Percentiles rank a stretch among this genome's conserved stretches.
Evolutionary conservation across 2,888 invertebrate genomes (phyloP).

Genomic region (Perizoma affinitatum): DNA sequence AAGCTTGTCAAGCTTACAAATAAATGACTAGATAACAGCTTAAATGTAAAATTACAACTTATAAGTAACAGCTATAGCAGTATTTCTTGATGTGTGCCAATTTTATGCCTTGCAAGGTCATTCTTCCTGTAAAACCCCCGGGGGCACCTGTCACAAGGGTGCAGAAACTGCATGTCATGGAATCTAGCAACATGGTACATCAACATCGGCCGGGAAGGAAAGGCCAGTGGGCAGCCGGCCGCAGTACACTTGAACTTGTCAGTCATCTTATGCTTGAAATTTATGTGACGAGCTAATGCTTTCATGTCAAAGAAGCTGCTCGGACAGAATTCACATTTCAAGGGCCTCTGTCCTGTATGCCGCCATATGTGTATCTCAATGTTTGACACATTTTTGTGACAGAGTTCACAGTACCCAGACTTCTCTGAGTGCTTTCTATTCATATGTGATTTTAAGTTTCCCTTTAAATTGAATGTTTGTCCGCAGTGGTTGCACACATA

Average conservation of each 20-base stretch:
- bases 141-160: conserved; percentile 66
- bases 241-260: conserved; percentile 63
- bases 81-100: conserved; percentile 68
- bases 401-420: conserved; percentile 78
- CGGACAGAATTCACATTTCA: conserved; percentile 69
- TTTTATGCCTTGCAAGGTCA: conserved; percentile 71
- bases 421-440: conserved; percentile 80
- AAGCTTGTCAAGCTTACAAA: conserved; percentile 2
- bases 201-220: conserved; percentile 69
- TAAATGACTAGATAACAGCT: conserved; percentile 26
- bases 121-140: conserved; percentile 73
- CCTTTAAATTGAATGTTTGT: conserved; percentile 71
- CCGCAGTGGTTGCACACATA: conserved; percentile 72
- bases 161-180: conserved; percentile 63
- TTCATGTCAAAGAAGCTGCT: conserved; percentile 64
- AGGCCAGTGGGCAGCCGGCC: conserved; percentile 59
- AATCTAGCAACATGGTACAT: conserved; percentile 67
- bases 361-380: conserved; percentile 81
- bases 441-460: conserved; percentile 80
- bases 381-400: conserved; percentile 79
- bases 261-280: conserved; percentile 65
- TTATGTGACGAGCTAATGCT: conserved; percentile 67
- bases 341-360: conserved; percentile 78
- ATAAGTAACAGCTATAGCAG: conserved; percentile 36
- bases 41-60: conserved; percentile 8